Evolutionary conservation across 2,888 invertebrate species (phyloP).

Genomic region (Drosophila vallismaia): DNA sequence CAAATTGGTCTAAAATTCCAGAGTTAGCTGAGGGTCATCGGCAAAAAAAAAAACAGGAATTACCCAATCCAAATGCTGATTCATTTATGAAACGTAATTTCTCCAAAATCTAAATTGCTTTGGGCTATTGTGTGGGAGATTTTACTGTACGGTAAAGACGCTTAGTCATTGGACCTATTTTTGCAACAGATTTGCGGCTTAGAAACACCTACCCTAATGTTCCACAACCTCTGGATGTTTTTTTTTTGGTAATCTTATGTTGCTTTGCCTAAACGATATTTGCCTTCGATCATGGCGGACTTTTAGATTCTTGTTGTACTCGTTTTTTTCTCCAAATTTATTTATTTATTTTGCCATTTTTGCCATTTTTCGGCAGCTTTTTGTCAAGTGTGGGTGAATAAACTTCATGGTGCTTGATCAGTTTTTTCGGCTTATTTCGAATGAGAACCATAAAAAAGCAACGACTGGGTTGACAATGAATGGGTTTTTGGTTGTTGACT

Average conservation of each 20-base stretch:
- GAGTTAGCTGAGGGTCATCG: neutral
- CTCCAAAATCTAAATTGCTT: conserved; percentile 40
- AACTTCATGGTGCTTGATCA: conserved; percentile 59
- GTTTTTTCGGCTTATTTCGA: conserved; percentile 34
- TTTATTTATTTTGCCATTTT: conserved; percentile 17
- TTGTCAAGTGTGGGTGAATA: conserved; percentile 71
- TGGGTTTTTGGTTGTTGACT: conserved; percentile 63
- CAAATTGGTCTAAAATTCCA: conserved; percentile 10
- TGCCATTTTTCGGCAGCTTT: conserved; percentile 31
- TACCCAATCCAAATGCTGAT: conserved; percentile 7
- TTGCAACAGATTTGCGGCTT: conserved; percentile 68
- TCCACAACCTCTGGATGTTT: conserved; percentile 5
- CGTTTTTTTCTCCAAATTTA: conserved; percentile 41
- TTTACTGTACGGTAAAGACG: conserved; percentile 50
- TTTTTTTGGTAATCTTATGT: conserved; percentile 36
- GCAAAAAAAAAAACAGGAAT: too few relatives aligned
- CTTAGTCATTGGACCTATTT: conserved; percentile 68
- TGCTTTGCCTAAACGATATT: conserved; percentile 49
- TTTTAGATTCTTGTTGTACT: conserved; percentile 22
- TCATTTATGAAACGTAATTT: conserved; percentile 32
- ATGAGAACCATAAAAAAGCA: conserved; percentile 15
- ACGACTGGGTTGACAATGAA: conserved; percentile 69
- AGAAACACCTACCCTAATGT: conserved; percentile 59
- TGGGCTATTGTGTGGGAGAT: conserved; percentile 50
- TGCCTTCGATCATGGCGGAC: conserved; percentile 22